phyloP scores from a whole-genome alignment of 1,140 invertebrate species.

The Sinonovacula constricta region DNA sequence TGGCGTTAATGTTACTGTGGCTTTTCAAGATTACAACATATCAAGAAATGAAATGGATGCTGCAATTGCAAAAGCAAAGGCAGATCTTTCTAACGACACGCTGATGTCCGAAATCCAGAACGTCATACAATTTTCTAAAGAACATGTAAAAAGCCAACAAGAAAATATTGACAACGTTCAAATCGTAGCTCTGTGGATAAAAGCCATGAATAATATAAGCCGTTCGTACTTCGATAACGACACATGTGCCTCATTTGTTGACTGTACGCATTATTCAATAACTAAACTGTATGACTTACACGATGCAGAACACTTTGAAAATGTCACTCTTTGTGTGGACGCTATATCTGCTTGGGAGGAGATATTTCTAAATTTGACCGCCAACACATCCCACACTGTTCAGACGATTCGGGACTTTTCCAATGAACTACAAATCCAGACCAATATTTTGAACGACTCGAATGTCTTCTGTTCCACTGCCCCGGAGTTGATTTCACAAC shows the following conservation, averaged over 20 bases:
- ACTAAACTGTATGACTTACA: constrained; percentile 3
- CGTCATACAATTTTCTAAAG: not conserved
- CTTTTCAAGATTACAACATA: constrained; percentile 22
- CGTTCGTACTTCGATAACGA: constrained; percentile 14
- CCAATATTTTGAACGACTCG: not conserved
- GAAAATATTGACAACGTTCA: constrained; percentile 1
- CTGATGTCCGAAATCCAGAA: not conserved
- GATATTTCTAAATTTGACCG: constrained; percentile 11
- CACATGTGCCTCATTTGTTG: constrained; percentile 11
- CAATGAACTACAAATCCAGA: not conserved
- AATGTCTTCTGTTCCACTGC: constrained; percentile 25
- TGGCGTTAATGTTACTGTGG: constrained; percentile 13
- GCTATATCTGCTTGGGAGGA: constrained; percentile 10
- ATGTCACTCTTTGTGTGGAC: not conserved
- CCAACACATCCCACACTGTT: not conserved
- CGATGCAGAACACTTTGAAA: constrained; percentile 3
- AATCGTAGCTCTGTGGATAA: constrained; percentile 22
- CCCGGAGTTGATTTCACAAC: too few relatives aligned
- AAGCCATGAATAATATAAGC: constrained; percentile 14
- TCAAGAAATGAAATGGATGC: constrained; percentile 6
- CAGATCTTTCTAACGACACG: not conserved
- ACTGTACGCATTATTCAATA: constrained; percentile 23
- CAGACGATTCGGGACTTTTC: not conserved
- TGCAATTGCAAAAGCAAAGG: constrained; percentile 15
- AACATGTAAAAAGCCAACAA: not conserved